These are phyloP conservation scores for Drosophila mercatorum DNA, from an alignment of 2,888 invertebrate species.

Conservation along the genomic window DNA sequence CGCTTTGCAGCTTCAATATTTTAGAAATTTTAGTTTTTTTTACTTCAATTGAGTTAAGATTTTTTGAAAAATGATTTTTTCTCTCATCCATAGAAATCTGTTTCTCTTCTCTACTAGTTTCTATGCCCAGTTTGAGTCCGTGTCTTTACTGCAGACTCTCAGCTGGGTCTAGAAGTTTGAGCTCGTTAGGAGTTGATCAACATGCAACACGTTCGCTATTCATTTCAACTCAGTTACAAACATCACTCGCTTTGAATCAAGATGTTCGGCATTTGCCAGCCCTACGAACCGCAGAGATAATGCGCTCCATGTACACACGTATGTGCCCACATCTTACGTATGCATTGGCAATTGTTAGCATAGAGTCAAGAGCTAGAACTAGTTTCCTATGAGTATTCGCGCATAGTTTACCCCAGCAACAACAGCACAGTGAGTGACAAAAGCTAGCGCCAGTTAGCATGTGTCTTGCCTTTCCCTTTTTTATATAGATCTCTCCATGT, in stretches of 20 bases:
- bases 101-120: too few relatives aligned
- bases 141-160: too few relatives aligned
- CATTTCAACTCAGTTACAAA: background rate
- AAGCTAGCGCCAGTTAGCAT: constrained; percentile 58
- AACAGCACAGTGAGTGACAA: constrained; percentile 43
- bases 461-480: constrained; percentile 68
- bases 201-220: too few relatives aligned
- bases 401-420: constrained; percentile 44
- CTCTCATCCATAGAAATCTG: too few relatives aligned
- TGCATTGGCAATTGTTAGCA: constrained; percentile 55
- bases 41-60: too few relatives aligned
- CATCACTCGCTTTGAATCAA: background rate
- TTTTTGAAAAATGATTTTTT: too few relatives aligned
- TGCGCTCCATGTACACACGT: constrained; percentile 1
- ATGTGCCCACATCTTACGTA: constrained; percentile 8
- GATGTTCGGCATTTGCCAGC: constrained; percentile 29
- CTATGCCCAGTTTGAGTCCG: too few relatives aligned
- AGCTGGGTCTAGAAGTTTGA: too few relatives aligned
- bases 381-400: constrained; percentile 54
- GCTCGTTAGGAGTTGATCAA: too few relatives aligned
- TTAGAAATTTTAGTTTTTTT: too few relatives aligned
- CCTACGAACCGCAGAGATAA: constrained; percentile 31
- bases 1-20: too few relatives aligned
- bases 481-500: constrained; percentile 35
- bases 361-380: constrained; percentile 55